Base-by-base conservation (phyloP, 1,140 invertebrate species). In the Calliopsis andreniformis region DNA sequence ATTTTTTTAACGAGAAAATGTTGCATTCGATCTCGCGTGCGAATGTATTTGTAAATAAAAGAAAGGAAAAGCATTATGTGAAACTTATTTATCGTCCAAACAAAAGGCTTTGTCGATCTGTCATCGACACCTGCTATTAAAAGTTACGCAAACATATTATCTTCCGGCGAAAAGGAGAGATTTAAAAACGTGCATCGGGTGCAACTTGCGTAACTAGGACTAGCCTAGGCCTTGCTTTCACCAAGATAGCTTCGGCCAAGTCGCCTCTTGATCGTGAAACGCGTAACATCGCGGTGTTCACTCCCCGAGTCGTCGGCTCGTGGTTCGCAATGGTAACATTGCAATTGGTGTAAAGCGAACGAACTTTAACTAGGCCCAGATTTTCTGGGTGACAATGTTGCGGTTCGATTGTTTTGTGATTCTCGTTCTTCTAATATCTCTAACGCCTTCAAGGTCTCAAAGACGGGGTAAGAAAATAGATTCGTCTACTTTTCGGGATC, bases 171-270 rank as follows among this genome's bases (percentile, higher is more conserved):
- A 18, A 47, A 35, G 2, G 35, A 51, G 53, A 59, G 42, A 53
- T 51, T 14, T 14, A 32, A 10, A 39, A 59, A 67, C 35, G 14
- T 47, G 7, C 23, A 45, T 39, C 35, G 39, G 61, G 64, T 42
- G 55, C 14, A 61, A 32, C 49, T 64, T 68, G 35, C 43, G 43
- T 66, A 62, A 72, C n/a, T 47, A 58, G 25, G 55, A 35, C 12
- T 78, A 84, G 63, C 69, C 67, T 78, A 83, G 63, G 62, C 67
- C 82, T 85, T 85, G 82, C 85, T 87, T 87, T 87, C 82, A 87
- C 85, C 75, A 20, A 32, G 30, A 45, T 63, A 55, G 25, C 32
- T 69, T 39, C 68, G 59, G 35, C 28, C 39, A 81, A 82, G 69
- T 64, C 53, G 30, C 16, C 69, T 63, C 47, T 68, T 55, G 23